Base-by-base conservation (phyloP, 2,797 vertebrate genomes). In the Sylvia borin region DNA sequence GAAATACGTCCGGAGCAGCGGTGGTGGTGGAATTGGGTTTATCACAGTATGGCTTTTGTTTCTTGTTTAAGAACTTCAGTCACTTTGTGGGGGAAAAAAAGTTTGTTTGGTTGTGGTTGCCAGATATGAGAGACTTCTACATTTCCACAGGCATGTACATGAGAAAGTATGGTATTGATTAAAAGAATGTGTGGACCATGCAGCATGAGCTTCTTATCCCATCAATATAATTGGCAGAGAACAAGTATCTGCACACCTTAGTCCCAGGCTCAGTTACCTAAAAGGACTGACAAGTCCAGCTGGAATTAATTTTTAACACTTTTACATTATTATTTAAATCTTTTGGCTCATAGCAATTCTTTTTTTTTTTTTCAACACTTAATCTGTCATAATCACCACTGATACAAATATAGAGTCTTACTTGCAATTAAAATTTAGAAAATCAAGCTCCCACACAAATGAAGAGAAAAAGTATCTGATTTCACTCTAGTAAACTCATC, bases 1-100 rank as follows among this genome's bases (percentile, higher is more conserved):
- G 94, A 96, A 27, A 40, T 99, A 98, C 40, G 68, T 99, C 73
- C 98, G 98, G 74, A 99, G 99, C 95, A 98, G 97, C 97, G 75
- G 98, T 24, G 96, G 97, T 6, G 97, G 98, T 65, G 99, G 99
- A 80, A 99, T 99, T 50, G 99, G 99, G 22, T 96, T 98, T 81
- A 97, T 99, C 43, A 97, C 97, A 90, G 99, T 99, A 98, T 55
- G 88, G 10, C 14, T 89, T 66, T 80, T 77, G 11, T 65, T 92
- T 83, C 7, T 5, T 64, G 8, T 66, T 95, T 91, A 71, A 85
- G 48, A 58, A 48, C 74, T 19, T 67, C 27, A 51, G 65, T 57
- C 2, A 8, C n/a, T 80, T 43, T 60, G 27, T 87, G 45, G 38
- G 67, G 48, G 31, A 8, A 4, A 68, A 5, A 68, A 20, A 12